Conservation (phyloP, 2,888 invertebrate genomes). For the Drosophila paranaensis region DNA sequence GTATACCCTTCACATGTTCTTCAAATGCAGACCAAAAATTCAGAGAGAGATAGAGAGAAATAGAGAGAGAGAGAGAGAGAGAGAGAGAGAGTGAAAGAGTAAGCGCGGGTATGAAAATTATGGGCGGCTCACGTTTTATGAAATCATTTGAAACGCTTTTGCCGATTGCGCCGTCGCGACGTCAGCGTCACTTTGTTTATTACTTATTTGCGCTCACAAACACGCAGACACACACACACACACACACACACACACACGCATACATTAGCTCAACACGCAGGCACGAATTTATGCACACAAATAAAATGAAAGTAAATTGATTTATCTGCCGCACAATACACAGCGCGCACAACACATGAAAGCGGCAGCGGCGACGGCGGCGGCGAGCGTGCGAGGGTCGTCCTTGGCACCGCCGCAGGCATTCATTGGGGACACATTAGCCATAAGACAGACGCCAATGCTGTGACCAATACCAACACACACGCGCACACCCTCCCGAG, state of each 20-base stretch:
- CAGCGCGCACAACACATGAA: slow-evolving; percentile 26
- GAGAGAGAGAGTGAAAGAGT: neutral
- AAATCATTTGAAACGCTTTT: slow-evolving; percentile 69
- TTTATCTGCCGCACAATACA: slow-evolving; percentile 67
- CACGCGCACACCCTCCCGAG: slow-evolving; percentile 28
- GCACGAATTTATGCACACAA: slow-evolving; percentile 76
- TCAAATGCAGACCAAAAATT: neutral
- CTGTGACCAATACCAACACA: slow-evolving; percentile 42
- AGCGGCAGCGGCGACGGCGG: slow-evolving; percentile 19
- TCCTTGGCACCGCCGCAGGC: slow-evolving; percentile 52
- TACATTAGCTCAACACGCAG: slow-evolving; percentile 9
- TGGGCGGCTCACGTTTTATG: slow-evolving; percentile 53
- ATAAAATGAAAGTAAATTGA: slow-evolving; percentile 79
- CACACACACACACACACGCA: slow-evolving; percentile 20
- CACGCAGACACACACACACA: slow-evolving; percentile 9
- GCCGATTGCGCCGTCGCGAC: slow-evolving; percentile 38
- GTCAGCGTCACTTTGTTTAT: slow-evolving; percentile 60
- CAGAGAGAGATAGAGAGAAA: neutral
- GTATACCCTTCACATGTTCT: neutral
- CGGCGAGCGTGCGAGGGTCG: slow-evolving; percentile 48
- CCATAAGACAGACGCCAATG: slow-evolving; percentile 60
- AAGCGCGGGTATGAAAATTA: slow-evolving; percentile 26
- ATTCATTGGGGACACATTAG: slow-evolving; percentile 83
- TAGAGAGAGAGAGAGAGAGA: neutral
- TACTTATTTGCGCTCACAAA: slow-evolving; percentile 44